phyloP scores from a whole-genome alignment of 2,113 vertebrate genomes.

The Oxyura jamaicensis region DNA sequence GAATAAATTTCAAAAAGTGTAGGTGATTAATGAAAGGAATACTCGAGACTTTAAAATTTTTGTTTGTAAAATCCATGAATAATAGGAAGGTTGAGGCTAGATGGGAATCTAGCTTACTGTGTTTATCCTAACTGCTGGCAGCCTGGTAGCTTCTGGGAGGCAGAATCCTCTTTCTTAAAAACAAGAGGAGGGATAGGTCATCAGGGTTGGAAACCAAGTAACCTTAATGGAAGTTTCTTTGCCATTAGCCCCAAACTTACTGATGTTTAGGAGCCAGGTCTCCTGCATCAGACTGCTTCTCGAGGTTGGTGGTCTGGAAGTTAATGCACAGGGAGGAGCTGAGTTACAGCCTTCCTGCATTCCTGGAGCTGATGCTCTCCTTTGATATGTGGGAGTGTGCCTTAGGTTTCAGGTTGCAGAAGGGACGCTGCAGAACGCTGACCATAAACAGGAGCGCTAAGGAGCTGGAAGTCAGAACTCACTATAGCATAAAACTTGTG shows the following conservation, averaged over 20 bases:
- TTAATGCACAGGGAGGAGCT: neutral
- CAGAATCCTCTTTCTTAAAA: neutral
- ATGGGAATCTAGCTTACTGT: neutral
- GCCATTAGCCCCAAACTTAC: neutral
- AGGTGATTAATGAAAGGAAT: neutral
- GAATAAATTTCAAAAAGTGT: neutral
- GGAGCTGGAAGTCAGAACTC: neutral
- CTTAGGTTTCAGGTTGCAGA: slow-evolving; percentile 2
- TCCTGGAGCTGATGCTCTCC: slow-evolving; percentile 13
- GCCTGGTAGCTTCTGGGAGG: neutral
- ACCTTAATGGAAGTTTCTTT: slow-evolving; percentile 15
- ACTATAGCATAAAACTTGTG: neutral
- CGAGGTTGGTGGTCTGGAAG: slow-evolving; percentile 44
- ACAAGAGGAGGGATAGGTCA: neutral
- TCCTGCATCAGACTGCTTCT: neutral
- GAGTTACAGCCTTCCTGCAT: neutral
- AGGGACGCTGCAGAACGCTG: neutral
- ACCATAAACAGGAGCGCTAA: neutral
- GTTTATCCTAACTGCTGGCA: neutral
- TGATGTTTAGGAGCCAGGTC: neutral
- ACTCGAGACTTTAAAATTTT: neutral
- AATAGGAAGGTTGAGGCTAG: neutral
- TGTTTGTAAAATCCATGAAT: neutral
- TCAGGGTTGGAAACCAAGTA: neutral
- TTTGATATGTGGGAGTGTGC: neutral